These are phyloP conservation scores for Astyanax mexicanus DNA, from an alignment of 2,797 vertebrate genomes.

Conservation along the genomic window DNA sequence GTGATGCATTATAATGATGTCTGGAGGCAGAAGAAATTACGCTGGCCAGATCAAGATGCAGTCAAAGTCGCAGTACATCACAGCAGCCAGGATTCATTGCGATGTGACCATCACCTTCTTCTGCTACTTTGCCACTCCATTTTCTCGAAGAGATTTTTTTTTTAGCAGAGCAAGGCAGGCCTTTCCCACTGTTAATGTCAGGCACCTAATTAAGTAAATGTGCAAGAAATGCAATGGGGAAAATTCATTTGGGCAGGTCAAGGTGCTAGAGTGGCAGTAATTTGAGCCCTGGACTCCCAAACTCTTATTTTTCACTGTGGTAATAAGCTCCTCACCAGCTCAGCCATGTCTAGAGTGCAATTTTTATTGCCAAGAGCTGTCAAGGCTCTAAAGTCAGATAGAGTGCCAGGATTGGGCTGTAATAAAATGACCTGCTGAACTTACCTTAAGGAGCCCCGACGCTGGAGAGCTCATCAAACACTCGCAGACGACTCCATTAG, in stretches of 20 bases:
- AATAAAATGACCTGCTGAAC: conserved; percentile 79
- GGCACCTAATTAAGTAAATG: conserved; percentile 57
- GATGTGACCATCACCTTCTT: conserved; percentile 19
- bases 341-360: conserved; percentile 57
- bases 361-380: conserved; percentile 75
- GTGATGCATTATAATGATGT: conserved; percentile 29
- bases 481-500: conserved; percentile 68
- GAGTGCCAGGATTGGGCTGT: conserved; percentile 69
- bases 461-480: conserved; percentile 72
- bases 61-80: conserved; percentile 8
- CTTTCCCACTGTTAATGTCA: conserved; percentile 43
- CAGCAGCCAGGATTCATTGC: conserved; percentile 8
- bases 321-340: conserved; percentile 70
- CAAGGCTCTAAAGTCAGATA: conserved; percentile 76
- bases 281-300: conserved; percentile 67
- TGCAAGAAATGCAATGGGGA: conserved; percentile 46
- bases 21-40: conserved; percentile 18
- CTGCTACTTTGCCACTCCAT: conserved; percentile 2
- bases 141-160: conserved; percentile 39
- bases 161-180: background rate
- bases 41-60: background rate
- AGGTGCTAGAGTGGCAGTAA: conserved; percentile 63
- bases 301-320: conserved; percentile 68
- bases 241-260: conserved; percentile 64
- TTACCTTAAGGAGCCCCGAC: conserved; percentile 74